Conservation (phyloP, 2,113 vertebrate genomes). For the Seriola quinqueradiata region DNA sequence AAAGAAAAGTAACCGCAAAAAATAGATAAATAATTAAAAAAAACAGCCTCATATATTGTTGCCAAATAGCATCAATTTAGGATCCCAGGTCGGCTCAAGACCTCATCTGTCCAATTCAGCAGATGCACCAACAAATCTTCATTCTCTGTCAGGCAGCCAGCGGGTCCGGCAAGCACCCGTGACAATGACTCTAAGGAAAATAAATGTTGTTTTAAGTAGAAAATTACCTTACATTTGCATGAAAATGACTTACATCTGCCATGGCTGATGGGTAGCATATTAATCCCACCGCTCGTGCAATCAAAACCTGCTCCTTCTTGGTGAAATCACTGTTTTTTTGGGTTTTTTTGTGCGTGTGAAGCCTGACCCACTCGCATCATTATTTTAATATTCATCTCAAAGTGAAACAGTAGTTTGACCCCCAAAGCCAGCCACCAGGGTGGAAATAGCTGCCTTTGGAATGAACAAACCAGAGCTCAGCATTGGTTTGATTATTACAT, state of each 20-base stretch:
- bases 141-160: constrained; percentile 61
- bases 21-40: not conserved
- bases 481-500: constrained; percentile 71
- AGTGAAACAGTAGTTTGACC: constrained; percentile 70
- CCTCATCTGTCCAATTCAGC: constrained; percentile 72
- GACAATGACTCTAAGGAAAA: constrained; percentile 80
- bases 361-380: constrained; percentile 72
- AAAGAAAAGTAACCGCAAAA: not conserved
- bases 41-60: constrained; percentile 14
- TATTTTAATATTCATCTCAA: constrained; percentile 77
- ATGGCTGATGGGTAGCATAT: constrained; percentile 75
- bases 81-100: constrained; percentile 44
- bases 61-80: constrained; percentile 53
- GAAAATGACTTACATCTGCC: constrained; percentile 84
- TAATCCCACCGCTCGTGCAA: constrained; percentile 73
- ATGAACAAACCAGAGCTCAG: constrained; percentile 63
- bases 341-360: constrained; percentile 52
- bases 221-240: constrained; percentile 84
- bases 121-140: constrained; percentile 83
- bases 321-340: constrained; percentile 46
- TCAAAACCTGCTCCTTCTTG: constrained; percentile 72
- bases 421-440: constrained; percentile 55
- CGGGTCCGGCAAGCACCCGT: constrained; percentile 51
- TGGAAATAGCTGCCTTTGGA: constrained; percentile 66
- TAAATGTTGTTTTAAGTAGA: constrained; percentile 80